A percentile compares a stretch with the other conserved stretches of the same genome.
These are phyloP conservation scores for Anolis apletophallus DNA, from an alignment of 2,797 vertebrate genomes.

Conservation along the genomic window DNA sequence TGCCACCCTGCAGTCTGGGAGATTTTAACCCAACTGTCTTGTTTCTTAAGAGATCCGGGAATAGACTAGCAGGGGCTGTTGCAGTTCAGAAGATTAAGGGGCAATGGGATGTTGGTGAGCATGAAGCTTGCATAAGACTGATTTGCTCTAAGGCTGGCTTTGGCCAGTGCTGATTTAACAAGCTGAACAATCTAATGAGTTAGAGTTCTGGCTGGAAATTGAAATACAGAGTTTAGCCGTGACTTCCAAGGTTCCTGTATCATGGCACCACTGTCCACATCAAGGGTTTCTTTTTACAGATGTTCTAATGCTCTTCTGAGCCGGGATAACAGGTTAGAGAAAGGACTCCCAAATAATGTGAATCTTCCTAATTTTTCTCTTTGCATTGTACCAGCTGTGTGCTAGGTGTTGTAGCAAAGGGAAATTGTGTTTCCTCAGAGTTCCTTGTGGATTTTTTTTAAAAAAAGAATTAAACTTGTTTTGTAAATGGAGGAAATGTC, in stretches of 20 bases:
- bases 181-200: accelerated
- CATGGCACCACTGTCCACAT: accelerated
- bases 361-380: background rate
- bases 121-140: conserved; percentile 23
- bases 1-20: accelerated
- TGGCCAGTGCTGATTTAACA: background rate
- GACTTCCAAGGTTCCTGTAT: background rate
- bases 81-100: conserved; percentile 47
- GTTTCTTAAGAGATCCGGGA: conserved; percentile 2
- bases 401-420: background rate
- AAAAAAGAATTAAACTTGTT: background rate
- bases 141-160: background rate
- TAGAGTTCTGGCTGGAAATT: background rate
- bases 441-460: background rate
- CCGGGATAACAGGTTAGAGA: background rate
- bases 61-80: conserved; percentile 36
- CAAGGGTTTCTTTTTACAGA: accelerated
- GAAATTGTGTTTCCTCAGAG: background rate
- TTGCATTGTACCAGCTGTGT: background rate
- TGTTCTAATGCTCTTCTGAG: accelerated
- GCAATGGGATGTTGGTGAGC: conserved; percentile 1
- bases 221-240: background rate
- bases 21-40: background rate
- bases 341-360: background rate
- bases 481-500: background rate